Evolutionary conservation across 2,113 vertebrate species (phyloP).

Genomic region (Saguinus imperator): DNA sequence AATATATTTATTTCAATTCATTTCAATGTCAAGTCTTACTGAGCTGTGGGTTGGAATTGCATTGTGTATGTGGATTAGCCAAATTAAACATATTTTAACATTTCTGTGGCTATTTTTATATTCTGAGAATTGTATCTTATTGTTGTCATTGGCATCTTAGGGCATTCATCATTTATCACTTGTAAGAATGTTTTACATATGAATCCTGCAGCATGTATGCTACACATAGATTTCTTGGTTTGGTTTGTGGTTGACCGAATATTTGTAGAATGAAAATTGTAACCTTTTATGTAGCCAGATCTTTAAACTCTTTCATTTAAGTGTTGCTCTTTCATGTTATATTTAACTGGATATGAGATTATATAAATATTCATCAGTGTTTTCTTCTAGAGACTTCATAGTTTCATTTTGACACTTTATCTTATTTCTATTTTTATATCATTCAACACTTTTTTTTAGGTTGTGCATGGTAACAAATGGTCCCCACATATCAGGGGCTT

Average conservation of each 20-base stretch:
- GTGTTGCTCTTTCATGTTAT: neutral
- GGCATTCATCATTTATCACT: neutral
- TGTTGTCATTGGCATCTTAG: neutral
- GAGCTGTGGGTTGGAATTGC: too few relatives aligned
- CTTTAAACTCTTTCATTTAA: neutral
- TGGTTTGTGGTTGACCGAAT: neutral
- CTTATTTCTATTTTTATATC: neutral
- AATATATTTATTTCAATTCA: neutral
- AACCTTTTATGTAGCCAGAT: neutral
- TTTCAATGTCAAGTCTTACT: neutral
- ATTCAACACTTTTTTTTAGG: neutral
- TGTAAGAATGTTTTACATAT: neutral
- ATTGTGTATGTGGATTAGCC: neutral
- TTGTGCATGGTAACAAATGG: neutral
- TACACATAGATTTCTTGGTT: neutral
- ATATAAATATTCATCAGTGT: neutral
- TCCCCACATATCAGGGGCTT: neutral
- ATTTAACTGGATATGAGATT: neutral
- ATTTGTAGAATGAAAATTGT: slow-evolving; percentile 40
- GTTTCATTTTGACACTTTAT: neutral
- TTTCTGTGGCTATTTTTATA: neutral
- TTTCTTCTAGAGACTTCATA: neutral
- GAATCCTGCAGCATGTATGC: neutral
- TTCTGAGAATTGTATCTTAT: slow-evolving; percentile 3
- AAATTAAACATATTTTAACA: neutral